Conservation (phyloP, 2,888 invertebrate species). For the Lamellibrachia columna region DNA sequence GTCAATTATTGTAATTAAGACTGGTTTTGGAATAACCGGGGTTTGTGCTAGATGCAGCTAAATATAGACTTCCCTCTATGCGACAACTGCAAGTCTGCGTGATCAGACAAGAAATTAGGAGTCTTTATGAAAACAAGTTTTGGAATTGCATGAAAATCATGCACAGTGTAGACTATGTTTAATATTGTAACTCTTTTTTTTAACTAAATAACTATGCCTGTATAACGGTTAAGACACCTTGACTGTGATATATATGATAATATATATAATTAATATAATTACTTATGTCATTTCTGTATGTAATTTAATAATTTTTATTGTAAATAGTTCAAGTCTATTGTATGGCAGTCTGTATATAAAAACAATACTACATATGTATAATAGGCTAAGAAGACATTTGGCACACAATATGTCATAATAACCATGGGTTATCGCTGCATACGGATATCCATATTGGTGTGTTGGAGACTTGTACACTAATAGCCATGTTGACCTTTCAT, state of each 20-base stretch:
- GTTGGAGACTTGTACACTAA: neutral
- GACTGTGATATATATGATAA: neutral
- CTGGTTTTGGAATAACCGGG: neutral
- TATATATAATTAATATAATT: neutral
- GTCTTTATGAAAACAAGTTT: neutral
- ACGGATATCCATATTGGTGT: neutral
- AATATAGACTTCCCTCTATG: neutral
- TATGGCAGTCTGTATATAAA: neutral
- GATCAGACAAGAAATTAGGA: neutral
- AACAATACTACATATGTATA: neutral
- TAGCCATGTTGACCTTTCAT: neutral
- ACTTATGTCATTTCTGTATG: neutral
- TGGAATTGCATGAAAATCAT: neutral
- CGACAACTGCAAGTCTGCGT: neutral
- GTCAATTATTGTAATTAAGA: neutral
- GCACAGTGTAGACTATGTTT: neutral
- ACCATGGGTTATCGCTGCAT: neutral
- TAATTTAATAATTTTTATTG: neutral
- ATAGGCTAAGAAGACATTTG: neutral
- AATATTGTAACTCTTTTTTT: neutral
- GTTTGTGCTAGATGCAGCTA: neutral
- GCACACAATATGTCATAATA: neutral
- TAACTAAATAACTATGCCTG: neutral
- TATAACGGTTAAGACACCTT: neutral
- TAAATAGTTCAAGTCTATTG: neutral